Conservation (phyloP, 2,888 invertebrate species). For the Drosophila kokeensis region DNA sequence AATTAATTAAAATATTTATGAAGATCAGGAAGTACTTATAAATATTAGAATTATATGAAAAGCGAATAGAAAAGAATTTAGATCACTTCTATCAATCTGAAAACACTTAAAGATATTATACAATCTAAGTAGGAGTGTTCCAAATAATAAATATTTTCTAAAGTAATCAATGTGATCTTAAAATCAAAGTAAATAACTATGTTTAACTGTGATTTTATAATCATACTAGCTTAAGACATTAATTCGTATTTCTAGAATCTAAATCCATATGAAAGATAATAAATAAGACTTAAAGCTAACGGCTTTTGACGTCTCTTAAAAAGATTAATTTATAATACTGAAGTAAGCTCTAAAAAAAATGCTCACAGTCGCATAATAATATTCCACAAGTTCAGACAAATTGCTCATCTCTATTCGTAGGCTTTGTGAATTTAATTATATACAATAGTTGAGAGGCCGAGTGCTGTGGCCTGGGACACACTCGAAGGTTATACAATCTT, state of each 20-base stretch:
- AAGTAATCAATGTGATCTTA: background rate
- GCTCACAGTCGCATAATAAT: background rate
- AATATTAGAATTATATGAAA: background rate
- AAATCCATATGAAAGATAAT: background rate
- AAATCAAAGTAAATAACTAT: background rate
- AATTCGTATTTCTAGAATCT: background rate
- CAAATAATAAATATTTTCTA: background rate
- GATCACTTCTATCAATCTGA: background rate
- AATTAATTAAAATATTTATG: background rate
- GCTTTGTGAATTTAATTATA: slow-evolving; percentile 63
- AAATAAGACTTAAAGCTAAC: background rate
- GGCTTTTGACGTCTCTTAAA: background rate
- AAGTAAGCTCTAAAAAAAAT: background rate
- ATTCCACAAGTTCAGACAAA: background rate
- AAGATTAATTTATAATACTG: background rate
- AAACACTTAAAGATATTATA: background rate
- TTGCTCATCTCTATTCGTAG: slow-evolving; percentile 47
- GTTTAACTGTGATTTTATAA: background rate
- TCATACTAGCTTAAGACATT: background rate
- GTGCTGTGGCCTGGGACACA: slow-evolving; percentile 50
- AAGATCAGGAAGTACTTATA: background rate
- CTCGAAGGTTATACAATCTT: slow-evolving; percentile 79
- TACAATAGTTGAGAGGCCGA: slow-evolving; percentile 30
- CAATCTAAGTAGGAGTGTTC: background rate
- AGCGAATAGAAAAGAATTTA: background rate